Base-by-base conservation (phyloP, 1,140 invertebrate species). In the Pachypeltis micranthus region DNA sequence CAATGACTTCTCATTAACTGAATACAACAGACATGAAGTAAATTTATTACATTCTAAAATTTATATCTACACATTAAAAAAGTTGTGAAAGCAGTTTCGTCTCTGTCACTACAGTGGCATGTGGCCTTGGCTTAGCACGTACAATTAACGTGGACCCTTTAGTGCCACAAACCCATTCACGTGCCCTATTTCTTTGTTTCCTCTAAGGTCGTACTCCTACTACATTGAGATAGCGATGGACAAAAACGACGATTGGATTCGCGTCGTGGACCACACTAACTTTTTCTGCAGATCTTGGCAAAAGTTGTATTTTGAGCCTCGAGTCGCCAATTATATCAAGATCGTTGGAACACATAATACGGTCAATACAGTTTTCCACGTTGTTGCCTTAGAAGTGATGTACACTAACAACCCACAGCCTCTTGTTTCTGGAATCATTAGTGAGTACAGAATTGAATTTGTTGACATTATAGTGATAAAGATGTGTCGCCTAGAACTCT, bases 211-310 rank as follows among this genome's bases (percentile, higher is more conserved):
- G 1, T 98, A 98, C 78, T 95, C 93, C 0, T 99, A 98, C 75
- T 97, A 86, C 71, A 85, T 99, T 64, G 94, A 98, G 75, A 89
- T 96, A 12, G 97, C 93, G 0, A 91, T 96, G 77, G 91, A 98
- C 81, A 86, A 92, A 74, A 89, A 90, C 75, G 47, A 51, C 47
- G 89, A 96, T 74, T 99, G 96, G 93, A 83, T 90, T 60, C 82
- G 86, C 63, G 86, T 98, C 28, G 83, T 96, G 47, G 93, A 99
- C 77, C 88, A 99, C 75, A 87, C 87, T 58, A 78, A 85, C 59
- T 96, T 90, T 77, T 85, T 87, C 73, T 98, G 96, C 72, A 84
- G 96, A 59, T 96, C 93, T 19, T 97, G 93, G 91, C 96, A 99
- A 78, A 86, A 86, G 73, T 81, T 99, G 23, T 95, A 93, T 76